A percentile compares a stretch with the other conserved stretches of the same genome.
Evolutionary conservation across 2,888 invertebrate species (phyloP).

Genomic region (Ctena decussata): DNA sequence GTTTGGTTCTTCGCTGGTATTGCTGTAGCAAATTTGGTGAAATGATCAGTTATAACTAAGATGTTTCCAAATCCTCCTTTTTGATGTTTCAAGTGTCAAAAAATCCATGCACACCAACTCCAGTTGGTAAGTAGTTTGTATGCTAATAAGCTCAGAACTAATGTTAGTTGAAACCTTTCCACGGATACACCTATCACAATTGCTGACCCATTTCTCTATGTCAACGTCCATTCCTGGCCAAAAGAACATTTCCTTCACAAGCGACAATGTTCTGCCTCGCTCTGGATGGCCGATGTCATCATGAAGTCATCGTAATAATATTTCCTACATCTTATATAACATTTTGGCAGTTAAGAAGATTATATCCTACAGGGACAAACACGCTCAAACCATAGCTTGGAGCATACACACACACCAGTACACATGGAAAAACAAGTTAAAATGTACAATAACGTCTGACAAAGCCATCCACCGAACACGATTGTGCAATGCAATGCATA

Average conservation of each 20-base stretch:
- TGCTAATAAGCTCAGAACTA: constrained; percentile 12
- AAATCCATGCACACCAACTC: constrained; percentile 38
- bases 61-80: constrained; percentile 12
- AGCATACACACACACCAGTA: no score
- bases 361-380: no score
- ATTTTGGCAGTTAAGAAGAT: not conserved
- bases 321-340: not conserved
- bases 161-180: constrained; percentile 20
- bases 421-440: no score
- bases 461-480: no score
- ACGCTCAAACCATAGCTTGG: no score
- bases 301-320: not conserved
- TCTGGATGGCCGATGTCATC: not conserved
- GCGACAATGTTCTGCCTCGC: constrained; percentile 10
- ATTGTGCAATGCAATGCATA: no score
- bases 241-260: constrained; percentile 18
- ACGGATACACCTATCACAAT: constrained; percentile 28
- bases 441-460: no score
- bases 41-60: no score
- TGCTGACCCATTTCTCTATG: constrained; percentile 17
- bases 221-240: constrained; percentile 34
- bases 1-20: constrained; percentile 17
- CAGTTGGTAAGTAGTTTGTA: constrained; percentile 24
- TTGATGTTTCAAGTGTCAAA: constrained; percentile 29
- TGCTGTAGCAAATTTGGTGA: not conserved